Evolutionary conservation across 53 echinoderm and acorn worm genomes (phyloP).

Genomic region (Zoroaster sp.): DNA sequence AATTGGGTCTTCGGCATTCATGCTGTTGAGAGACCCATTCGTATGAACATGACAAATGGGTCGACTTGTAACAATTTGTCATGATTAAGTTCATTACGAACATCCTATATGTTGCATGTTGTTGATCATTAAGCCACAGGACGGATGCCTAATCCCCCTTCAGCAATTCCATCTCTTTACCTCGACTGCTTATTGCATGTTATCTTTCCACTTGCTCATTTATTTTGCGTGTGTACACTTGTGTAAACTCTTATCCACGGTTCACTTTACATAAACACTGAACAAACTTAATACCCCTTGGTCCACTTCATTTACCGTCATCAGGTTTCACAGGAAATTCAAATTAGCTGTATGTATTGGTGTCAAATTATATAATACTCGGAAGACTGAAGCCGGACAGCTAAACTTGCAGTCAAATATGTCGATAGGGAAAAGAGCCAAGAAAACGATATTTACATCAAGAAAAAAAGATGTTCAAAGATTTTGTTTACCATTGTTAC

Average conservation of each 20-base stretch:
- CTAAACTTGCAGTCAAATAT: neutral
- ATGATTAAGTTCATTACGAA: neutral
- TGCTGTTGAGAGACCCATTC: neutral
- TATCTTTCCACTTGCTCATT: neutral
- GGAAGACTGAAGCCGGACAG: neutral
- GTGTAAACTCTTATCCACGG: neutral
- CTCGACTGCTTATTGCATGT: neutral
- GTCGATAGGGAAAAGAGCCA: neutral
- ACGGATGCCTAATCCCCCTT: too few relatives aligned
- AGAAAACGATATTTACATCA: too few relatives aligned
- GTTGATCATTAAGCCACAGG: neutral
- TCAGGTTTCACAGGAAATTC: neutral
- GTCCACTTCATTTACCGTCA: neutral
- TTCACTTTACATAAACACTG: neutral
- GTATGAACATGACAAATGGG: neutral
- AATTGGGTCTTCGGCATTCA: neutral
- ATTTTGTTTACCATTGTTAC: too few relatives aligned
- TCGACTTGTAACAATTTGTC: neutral
- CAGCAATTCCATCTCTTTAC: neutral
- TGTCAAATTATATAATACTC: neutral
- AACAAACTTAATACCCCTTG: neutral
- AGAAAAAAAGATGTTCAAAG: too few relatives aligned
- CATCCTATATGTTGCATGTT: neutral
- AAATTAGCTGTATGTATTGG: neutral
- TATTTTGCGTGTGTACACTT: neutral